These are phyloP conservation scores for Podarcis siculus DNA, from an alignment of 2,797 vertebrate genomes.

Conservation along the genomic window DNA sequence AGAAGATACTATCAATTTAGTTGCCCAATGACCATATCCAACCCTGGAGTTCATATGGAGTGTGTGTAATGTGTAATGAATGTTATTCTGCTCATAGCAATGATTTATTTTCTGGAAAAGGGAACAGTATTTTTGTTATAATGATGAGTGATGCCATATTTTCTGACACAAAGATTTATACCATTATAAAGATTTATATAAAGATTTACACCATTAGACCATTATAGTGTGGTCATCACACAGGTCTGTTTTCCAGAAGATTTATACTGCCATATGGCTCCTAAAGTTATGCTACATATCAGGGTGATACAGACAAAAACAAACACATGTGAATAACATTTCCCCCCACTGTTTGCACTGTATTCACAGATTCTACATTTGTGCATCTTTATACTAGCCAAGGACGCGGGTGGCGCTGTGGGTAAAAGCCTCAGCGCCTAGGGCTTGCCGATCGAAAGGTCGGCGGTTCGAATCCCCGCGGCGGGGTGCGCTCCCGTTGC, in stretches of 20 bases:
- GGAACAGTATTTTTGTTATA: not conserved
- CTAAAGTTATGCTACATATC: not conserved
- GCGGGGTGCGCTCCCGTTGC: too few relatives aligned
- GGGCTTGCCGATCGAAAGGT: too few relatives aligned
- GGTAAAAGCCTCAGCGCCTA: too few relatives aligned
- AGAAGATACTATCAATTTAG: too few relatives aligned
- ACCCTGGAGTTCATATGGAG: not conserved
- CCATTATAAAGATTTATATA: not conserved
- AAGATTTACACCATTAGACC: not conserved
- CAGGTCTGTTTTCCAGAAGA: not conserved
- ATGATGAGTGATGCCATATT: not conserved
- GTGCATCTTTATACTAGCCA: not conserved
- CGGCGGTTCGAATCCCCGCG: too few relatives aligned
- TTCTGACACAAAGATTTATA: not conserved
- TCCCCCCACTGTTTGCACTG: not conserved
- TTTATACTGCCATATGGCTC: conserved; percentile 28
- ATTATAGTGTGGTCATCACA: not conserved
- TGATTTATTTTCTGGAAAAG: conserved; percentile 3
- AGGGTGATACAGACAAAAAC: conserved; percentile 5
- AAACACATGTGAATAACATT: not conserved
- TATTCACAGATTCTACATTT: not conserved
- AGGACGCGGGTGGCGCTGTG: too few relatives aligned
- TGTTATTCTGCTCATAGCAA: not conserved
- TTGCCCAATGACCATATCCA: not conserved
- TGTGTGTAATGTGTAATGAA: not conserved